Evolutionary conservation across 2,888 invertebrate species (phyloP).

Genomic region (Corbicula japonica): DNA sequence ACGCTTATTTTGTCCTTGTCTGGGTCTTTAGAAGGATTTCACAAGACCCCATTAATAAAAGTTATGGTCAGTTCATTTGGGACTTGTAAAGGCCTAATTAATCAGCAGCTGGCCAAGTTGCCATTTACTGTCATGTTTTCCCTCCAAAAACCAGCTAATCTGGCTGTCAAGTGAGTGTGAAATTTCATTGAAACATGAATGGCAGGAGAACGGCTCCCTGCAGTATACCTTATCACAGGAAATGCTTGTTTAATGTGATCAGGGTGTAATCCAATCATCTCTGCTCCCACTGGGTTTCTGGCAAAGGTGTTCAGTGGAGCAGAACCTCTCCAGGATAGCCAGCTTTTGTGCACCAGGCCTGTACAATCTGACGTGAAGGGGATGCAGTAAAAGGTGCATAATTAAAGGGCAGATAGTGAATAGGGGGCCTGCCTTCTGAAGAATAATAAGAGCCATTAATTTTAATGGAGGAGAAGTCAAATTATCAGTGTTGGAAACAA

Average conservation of each 20-base stretch:
- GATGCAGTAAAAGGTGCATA: too few relatives aligned
- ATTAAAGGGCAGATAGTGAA: too few relatives aligned
- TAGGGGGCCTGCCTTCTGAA: too few relatives aligned
- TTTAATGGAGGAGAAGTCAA: too few relatives aligned
- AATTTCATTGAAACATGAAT: slow-evolving; percentile 46
- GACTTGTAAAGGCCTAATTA: slow-evolving; percentile 31
- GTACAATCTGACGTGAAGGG: too few relatives aligned
- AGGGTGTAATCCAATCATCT: slow-evolving; percentile 52
- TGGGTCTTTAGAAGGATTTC: too few relatives aligned
- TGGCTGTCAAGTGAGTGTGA: slow-evolving; percentile 52
- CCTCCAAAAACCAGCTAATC: slow-evolving; percentile 48
- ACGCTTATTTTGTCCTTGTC: too few relatives aligned
- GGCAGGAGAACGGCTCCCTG: slow-evolving; percentile 42
- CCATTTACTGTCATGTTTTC: slow-evolving; percentile 48
- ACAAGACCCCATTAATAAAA: too few relatives aligned
- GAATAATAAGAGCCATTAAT: too few relatives aligned
- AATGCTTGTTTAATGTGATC: slow-evolving; percentile 58
- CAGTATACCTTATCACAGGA: slow-evolving; percentile 37
- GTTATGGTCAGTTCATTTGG: too few relatives aligned
- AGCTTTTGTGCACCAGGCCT: slow-evolving; percentile 8
- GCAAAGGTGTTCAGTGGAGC: slow-evolving; percentile 5
- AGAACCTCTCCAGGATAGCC: slow-evolving; percentile 11
- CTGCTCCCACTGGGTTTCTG: slow-evolving; percentile 25
- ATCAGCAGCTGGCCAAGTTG: slow-evolving; percentile 39
- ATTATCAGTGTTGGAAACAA: too few relatives aligned